phyloP scores from a whole-genome alignment of 2,113 vertebrate species.

The Psilopogon haemacephalus region DNA sequence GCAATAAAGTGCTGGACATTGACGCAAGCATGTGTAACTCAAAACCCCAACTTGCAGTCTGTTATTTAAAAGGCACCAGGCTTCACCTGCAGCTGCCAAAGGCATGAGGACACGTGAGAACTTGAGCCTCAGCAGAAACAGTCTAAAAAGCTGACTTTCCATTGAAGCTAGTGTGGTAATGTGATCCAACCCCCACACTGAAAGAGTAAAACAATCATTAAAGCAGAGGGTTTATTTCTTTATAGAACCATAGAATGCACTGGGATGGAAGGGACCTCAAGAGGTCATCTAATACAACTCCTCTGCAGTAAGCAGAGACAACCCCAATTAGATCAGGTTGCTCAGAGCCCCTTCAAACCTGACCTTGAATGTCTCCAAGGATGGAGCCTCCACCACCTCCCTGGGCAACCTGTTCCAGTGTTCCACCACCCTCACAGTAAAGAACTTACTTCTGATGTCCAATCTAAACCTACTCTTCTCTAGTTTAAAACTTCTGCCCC shows the following conservation, averaged over 20 bases:
- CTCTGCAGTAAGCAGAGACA: too few species aligned
- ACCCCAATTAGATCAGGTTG: too few species aligned
- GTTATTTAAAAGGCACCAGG: background rate
- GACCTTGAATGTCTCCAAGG: too few species aligned
- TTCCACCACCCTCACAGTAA: too few species aligned
- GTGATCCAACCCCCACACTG: background rate
- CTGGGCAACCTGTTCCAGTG: too few species aligned
- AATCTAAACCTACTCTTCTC: too few species aligned
- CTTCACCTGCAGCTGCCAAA: background rate
- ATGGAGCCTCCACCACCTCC: too few species aligned
- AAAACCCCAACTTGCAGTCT: background rate
- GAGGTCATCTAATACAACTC: too few species aligned
- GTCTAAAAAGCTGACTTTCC: background rate
- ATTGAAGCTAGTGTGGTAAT: background rate
- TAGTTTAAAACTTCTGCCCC: too few species aligned
- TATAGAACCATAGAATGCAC: background rate
- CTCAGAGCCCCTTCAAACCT: too few species aligned
- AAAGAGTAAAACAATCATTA: background rate
- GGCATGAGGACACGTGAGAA: background rate
- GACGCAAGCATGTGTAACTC: background rate
- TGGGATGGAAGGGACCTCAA: too few species aligned
- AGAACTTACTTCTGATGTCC: too few species aligned
- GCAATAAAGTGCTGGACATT: accelerated
- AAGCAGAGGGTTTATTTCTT: background rate
- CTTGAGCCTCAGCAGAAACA: background rate